Conservation (phyloP, 2,113 vertebrate species). For the Penelope pileata region DNA sequence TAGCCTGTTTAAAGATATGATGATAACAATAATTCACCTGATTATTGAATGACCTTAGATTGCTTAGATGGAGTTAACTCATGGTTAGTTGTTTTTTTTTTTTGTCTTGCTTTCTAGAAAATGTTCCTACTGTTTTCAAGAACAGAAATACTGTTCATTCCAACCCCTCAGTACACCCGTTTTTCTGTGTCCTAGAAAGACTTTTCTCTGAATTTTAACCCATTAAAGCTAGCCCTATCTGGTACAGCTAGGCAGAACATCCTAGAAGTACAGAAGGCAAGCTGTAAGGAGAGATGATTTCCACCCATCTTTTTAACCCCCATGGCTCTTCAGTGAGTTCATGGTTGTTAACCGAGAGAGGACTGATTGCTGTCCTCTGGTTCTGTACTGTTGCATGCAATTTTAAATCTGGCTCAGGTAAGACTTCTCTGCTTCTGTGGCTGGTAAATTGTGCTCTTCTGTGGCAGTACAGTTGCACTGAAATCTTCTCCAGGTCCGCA, state of each 20-base stretch:
- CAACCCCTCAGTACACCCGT: fast-evolving
- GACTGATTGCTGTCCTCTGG: neutral
- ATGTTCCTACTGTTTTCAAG: neutral
- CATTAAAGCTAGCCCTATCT: neutral
- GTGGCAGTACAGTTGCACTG: neutral
- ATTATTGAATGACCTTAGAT: neutral
- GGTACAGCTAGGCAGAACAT: neutral
- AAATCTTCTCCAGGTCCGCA: neutral
- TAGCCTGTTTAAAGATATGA: neutral
- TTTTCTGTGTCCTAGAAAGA: neutral
- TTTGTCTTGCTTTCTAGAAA: too few species aligned
- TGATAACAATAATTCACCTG: neutral
- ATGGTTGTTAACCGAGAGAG: neutral
- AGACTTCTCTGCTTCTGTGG: neutral
- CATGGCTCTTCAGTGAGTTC: neutral
- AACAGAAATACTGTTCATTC: neutral
- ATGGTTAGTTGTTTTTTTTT: neutral
- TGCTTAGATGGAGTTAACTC: neutral
- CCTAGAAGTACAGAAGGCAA: fast-evolving
- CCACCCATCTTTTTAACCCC: neutral
- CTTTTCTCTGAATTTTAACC: neutral
- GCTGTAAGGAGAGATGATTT: neutral
- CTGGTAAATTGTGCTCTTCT: neutral
- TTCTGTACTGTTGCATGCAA: neutral
- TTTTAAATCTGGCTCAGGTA: neutral